Conservation (phyloP, 2,113 vertebrate species). For the Rhea americana region DNA sequence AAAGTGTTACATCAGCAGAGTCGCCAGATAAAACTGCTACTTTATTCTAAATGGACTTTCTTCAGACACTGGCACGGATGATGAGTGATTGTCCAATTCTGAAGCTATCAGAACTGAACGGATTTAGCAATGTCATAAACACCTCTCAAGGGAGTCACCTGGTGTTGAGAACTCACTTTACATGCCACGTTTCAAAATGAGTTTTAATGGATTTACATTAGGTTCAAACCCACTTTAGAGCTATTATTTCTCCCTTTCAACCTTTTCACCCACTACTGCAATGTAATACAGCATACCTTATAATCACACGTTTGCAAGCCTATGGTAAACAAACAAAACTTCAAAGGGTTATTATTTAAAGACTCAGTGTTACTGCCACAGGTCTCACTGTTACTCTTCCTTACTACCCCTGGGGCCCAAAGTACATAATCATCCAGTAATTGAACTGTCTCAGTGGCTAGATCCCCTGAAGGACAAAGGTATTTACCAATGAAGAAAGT, state of each 20-base stretch:
- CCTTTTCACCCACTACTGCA: background rate
- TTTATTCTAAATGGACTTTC: constrained; percentile 55
- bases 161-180: constrained; percentile 52
- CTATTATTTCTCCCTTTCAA: constrained; percentile 13
- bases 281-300: background rate
- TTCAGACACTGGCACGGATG: constrained; percentile 47
- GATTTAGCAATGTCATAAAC: constrained; percentile 68
- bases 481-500: constrained; percentile 75
- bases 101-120: constrained; percentile 59
- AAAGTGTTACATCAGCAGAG: constrained; percentile 41
- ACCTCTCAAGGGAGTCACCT: constrained; percentile 66
- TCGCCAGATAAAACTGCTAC: constrained; percentile 2
- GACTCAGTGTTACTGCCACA: background rate
- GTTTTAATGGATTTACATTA: constrained; percentile 47
- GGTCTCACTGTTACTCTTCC: constrained; percentile 73
- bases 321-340: constrained; percentile 47
- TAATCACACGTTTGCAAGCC: constrained; percentile 17
- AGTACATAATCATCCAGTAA: constrained; percentile 76
- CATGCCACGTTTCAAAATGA: constrained; percentile 15
- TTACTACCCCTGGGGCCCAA: constrained; percentile 75
- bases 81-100: constrained; percentile 68
- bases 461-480: constrained; percentile 78
- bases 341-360: constrained; percentile 43
- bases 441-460: constrained; percentile 73
- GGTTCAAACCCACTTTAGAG: background rate